Evolutionary conservation across 2,113 vertebrate genomes (phyloP).

Genomic region (Serilophus lunatus): DNA sequence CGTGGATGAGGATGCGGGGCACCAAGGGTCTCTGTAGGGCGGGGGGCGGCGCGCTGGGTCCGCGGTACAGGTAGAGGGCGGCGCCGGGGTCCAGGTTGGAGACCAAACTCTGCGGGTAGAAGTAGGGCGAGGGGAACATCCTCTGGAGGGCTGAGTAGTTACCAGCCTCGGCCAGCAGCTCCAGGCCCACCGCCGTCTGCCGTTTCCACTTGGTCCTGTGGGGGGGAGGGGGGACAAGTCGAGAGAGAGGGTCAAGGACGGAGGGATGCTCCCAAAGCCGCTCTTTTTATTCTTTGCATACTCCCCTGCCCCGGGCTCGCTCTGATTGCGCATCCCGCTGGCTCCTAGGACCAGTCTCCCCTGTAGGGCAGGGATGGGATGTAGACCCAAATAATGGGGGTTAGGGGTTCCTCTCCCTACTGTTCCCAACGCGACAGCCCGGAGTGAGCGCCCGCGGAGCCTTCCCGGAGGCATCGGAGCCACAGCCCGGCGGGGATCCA

Average conservation of each 20-base stretch:
- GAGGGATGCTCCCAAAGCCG: neutral
- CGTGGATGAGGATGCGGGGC: conserved; percentile 93
- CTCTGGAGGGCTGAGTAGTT: conserved; percentile 96
- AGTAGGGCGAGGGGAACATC: conserved; percentile 97
- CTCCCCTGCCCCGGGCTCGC: neutral
- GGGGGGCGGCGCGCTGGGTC: conserved; percentile 90
- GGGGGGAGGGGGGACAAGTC: neutral
- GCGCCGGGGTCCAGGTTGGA: conserved; percentile 95
- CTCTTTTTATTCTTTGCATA: neutral
- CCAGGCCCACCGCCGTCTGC: conserved; percentile 94
- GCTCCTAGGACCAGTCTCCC: neutral
- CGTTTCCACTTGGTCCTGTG: conserved; percentile 96
- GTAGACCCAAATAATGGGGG: neutral
- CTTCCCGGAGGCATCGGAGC: neutral
- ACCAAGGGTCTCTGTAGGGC: conserved; percentile 91
- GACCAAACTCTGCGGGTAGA: conserved; percentile 94
- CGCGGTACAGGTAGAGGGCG: conserved; percentile 93
- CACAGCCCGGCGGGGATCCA: neutral
- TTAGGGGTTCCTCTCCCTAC: rapidly evolving
- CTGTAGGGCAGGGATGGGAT: neutral
- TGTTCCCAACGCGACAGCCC: neutral
- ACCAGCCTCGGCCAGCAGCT: conserved; percentile 93
- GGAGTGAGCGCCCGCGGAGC: neutral
- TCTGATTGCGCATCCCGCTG: neutral
- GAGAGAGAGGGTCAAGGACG: neutral